Evolutionary conservation across 2,888 invertebrate genomes (phyloP), one percentile per base, ranked within the genome.

Genomic region (Lymantria dispar): DNA sequence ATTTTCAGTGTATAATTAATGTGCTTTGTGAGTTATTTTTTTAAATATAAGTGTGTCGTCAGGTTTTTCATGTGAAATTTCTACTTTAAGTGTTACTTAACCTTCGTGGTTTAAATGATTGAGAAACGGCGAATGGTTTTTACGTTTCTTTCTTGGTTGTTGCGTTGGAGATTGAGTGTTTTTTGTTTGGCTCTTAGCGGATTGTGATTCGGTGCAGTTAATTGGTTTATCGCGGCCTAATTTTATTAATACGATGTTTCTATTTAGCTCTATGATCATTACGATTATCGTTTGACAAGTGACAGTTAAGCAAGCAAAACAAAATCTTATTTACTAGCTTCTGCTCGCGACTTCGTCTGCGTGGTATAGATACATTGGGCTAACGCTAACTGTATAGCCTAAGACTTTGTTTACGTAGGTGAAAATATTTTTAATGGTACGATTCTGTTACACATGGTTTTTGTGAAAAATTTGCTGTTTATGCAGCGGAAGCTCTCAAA

Each of bases 1-100:
- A n/a, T n/a, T 36, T n/a, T 45, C 7, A 29, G n/a, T 29, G n/a
- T 37, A 43, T 39, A 5, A 46, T n/a, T 50, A 45, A 36, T 47
- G 47, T 52, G 47, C 57, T 47, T 39, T 47, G 52, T 44, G n/a
- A n/a, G n/a, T n/a, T n/a, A n/a, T 52, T 48, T 54, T 54, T 14
- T 3, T 33, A 14, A 14, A 33, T 3, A 14, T 33, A 7, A 44
- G 37, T 14, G 48, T 47, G 44, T 41, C 45, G 3, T 11, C 36
- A 36, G 22, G 12, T 46, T 15, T 44, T 51, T 44, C 9, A 41
- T 47, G 62, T 56, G 60, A 62, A 51, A 57, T 53, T 65, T 66
- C 45, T 44, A 11, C 45, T 9, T 48, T 46, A 39, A 45, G 45
- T 56, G 47, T 52, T 41, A 33, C 22, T 22, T 8, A 60, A 30